These are phyloP conservation scores for Rhyacophila brunnea DNA, from an alignment of 1,140 invertebrate species.

Conservation along the genomic window DNA sequence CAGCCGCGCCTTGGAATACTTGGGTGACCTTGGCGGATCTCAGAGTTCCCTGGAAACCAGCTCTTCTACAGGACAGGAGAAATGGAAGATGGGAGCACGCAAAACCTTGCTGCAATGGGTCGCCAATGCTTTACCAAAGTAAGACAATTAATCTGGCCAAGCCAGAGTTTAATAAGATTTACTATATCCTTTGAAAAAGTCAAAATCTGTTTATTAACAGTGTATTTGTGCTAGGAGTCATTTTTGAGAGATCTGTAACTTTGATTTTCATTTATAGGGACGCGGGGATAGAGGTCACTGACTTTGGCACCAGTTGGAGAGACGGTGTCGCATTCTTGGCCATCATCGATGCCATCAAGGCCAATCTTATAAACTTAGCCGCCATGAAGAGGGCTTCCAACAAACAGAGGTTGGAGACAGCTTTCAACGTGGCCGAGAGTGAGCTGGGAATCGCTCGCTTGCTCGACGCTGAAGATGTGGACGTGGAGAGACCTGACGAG, in stretches of 20 bases:
- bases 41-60: constrained; percentile 75
- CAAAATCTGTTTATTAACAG: neutral
- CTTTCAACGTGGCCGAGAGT: constrained; percentile 89
- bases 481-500: constrained; percentile 95
- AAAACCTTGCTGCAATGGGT: constrained; percentile 95
- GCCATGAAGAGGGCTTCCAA: constrained; percentile 77
- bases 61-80: constrained; percentile 65
- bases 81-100: constrained; percentile 84
- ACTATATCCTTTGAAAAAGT: constrained; percentile 13
- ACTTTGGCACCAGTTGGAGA: constrained; percentile 96
- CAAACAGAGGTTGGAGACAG: constrained; percentile 82
- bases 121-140: constrained; percentile 89
- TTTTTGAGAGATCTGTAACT: no score
- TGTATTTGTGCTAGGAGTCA: no score
- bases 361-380: constrained; percentile 86
- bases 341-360: constrained; percentile 93
- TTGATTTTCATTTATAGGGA: constrained; percentile 58
- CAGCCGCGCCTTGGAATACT: constrained; percentile 83
- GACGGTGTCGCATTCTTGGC: constrained; percentile 96
- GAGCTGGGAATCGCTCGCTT: constrained; percentile 91
- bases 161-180: constrained; percentile 38
- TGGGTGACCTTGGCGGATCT: constrained; percentile 77
- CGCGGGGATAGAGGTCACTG: constrained; percentile 83
- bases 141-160: no score
- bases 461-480: constrained; percentile 95